phyloP scores from a whole-genome alignment of 2,113 vertebrate species.

The Hypocryptadius cinnamomeus region DNA sequence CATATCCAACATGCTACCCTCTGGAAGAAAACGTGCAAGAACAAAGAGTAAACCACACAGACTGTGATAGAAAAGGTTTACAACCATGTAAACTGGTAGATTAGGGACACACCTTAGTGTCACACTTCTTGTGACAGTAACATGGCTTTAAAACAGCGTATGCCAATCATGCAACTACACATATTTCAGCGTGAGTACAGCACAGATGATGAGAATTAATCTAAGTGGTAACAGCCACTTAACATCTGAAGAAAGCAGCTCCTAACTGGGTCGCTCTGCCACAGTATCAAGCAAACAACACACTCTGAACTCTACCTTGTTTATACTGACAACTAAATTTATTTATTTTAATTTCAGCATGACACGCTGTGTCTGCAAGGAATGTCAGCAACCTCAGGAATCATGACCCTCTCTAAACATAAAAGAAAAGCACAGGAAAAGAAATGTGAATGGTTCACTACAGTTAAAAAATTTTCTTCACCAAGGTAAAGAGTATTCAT shows the following conservation, averaged over 20 bases:
- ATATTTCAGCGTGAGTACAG: neutral
- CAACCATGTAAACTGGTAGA: neutral
- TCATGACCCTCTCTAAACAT: neutral
- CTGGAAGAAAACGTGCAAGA: neutral
- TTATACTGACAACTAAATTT: conserved; percentile 13
- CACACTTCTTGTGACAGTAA: neutral
- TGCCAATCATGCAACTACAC: neutral
- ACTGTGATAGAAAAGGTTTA: neutral
- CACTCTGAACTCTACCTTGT: neutral
- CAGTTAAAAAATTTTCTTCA: neutral
- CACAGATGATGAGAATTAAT: neutral
- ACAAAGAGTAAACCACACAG: neutral
- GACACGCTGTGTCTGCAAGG: neutral
- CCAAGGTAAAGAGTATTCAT: neutral
- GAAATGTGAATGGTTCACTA: neutral
- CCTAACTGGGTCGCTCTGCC: neutral
- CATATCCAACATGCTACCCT: neutral
- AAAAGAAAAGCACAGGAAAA: neutral
- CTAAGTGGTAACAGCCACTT: neutral
- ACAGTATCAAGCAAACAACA: neutral
- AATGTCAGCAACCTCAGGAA: neutral
- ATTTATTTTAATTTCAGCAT: conserved; percentile 20
- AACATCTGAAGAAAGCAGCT: neutral
- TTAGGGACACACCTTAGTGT: neutral
- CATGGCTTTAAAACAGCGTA: fast-evolving